Conservation (phyloP, 2,888 invertebrate species). For the Zootermopsis nevadensis region DNA sequence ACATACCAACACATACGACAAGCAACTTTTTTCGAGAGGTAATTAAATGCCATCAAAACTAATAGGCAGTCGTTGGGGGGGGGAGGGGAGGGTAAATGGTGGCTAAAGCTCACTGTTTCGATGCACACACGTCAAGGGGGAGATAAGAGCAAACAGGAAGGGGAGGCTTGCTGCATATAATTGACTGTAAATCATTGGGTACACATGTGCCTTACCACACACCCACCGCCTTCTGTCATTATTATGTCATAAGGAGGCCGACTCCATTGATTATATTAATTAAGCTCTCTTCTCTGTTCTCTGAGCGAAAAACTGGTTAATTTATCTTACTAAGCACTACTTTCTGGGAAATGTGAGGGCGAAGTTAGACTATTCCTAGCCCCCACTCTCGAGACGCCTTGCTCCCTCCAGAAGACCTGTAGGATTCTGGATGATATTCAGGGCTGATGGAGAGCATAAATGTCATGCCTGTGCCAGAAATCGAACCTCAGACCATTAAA, state of each 20-base stretch:
- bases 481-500: too few relatives aligned
- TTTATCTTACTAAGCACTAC: neutral
- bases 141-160: slow-evolving; percentile 26
- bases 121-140: slow-evolving; percentile 7
- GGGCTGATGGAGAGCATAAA: too few relatives aligned
- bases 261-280: slow-evolving; percentile 38
- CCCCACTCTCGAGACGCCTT: too few relatives aligned
- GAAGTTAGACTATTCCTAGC: too few relatives aligned
- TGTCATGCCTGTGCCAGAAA: too few relatives aligned
- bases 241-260: slow-evolving; percentile 35
- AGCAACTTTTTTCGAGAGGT: neutral
- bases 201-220: slow-evolving; percentile 33
- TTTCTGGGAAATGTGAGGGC: too few relatives aligned
- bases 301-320: neutral
- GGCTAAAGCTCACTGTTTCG: slow-evolving; percentile 32
- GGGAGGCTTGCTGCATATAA: slow-evolving; percentile 34
- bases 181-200: slow-evolving; percentile 46
- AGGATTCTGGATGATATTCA: too few relatives aligned
- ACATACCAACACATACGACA: neutral
- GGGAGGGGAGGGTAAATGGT: slow-evolving; percentile 20
- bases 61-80: neutral
- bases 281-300: slow-evolving; percentile 1
- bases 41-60: slow-evolving; percentile 29
- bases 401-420: too few relatives aligned
- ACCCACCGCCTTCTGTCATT: slow-evolving; percentile 4